Base-by-base conservation (phyloP, 2,888 invertebrate genomes). In the Seladonia tumulorum region DNA sequence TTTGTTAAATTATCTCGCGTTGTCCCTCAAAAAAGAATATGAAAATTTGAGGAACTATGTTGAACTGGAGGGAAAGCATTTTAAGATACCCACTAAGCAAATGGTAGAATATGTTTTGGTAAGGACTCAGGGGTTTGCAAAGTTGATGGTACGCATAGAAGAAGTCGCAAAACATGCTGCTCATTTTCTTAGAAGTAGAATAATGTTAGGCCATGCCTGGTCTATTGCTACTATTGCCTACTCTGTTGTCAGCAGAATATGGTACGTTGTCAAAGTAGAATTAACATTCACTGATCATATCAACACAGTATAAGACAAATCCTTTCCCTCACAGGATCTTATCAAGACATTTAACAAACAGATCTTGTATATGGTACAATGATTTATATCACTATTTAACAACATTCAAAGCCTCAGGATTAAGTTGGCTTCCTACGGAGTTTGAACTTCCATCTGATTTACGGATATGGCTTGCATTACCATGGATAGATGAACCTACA, bases 71-170 rank as follows among this genome's bases (percentile, higher is more conserved):
- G 87, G 87, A 5, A 94, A 94, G 49, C 53, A 49, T 35, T 88
- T 94, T 35, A 95, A 95, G 90, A 94, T 96, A 74, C 97, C 97
- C n/a, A 96, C 96, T 5, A 95, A 94, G 86, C 96, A 97, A 93
- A 96, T 96, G 96, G 89, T 97, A 18, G 95, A 97, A 91, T 96
- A 96, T 94, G 88, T 96, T 35, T 92, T 97, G 73, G 92, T 96
- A 2, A 95, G 96, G 90, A 93, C 96, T 5, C 96, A 96, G 89
- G 95, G 96, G 71, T 96, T 96, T 92, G 95, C 96, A 0, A 96
- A 96, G 92, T 93, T 97, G 29, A 96, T 96, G 95, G 90, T 95
- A 57, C 95, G 96, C 85, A 93, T 96, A 71, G 95, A 95, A 89
- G 92, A 95, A 12, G 95, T 95, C 85, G 95, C 96, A 0, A 95